Conservation (phyloP, 2,888 invertebrate genomes). For the Chelonus formosanus region DNA sequence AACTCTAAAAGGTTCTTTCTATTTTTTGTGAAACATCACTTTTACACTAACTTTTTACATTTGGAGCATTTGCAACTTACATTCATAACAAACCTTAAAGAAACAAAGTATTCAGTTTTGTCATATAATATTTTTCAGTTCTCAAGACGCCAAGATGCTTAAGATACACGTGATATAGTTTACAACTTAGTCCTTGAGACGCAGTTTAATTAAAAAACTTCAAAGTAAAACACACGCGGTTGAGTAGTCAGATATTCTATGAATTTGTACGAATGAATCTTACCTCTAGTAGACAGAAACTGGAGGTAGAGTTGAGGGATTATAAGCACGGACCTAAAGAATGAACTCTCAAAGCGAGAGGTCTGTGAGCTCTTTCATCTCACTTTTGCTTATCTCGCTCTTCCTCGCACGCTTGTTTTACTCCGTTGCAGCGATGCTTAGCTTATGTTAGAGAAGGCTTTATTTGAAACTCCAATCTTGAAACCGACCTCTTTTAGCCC, state of each 20-base stretch:
- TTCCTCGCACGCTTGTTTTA: slow-evolving; percentile 33
- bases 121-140: too few species aligned
- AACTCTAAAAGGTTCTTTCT: neutral
- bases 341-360: slow-evolving; percentile 31
- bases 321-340: slow-evolving; percentile 25
- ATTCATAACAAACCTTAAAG: too few species aligned
- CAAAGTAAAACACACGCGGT: neutral
- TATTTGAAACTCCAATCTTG: slow-evolving; percentile 21
- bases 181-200: too few species aligned
- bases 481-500: slow-evolving; percentile 11
- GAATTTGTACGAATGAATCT: slow-evolving; percentile 14
- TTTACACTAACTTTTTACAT: too few species aligned
- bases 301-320: slow-evolving; percentile 33
- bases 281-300: slow-evolving; percentile 37
- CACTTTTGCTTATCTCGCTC: slow-evolving; percentile 31
- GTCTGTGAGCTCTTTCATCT: slow-evolving; percentile 29
- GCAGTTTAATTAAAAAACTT: too few species aligned
- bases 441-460: slow-evolving; percentile 18
- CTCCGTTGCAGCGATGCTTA: slow-evolving; percentile 19
- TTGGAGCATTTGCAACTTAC: too few species aligned
- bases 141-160: too few species aligned
- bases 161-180: too few species aligned
- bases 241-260: neutral
- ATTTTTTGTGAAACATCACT: too few species aligned
- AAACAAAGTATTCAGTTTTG: too few species aligned